A percentile compares a stretch with the other conserved stretches of the same genome.
phyloP scores from a whole-genome alignment of 2,113 vertebrate genomes.

The Nothocercus nigrocapillus region DNA sequence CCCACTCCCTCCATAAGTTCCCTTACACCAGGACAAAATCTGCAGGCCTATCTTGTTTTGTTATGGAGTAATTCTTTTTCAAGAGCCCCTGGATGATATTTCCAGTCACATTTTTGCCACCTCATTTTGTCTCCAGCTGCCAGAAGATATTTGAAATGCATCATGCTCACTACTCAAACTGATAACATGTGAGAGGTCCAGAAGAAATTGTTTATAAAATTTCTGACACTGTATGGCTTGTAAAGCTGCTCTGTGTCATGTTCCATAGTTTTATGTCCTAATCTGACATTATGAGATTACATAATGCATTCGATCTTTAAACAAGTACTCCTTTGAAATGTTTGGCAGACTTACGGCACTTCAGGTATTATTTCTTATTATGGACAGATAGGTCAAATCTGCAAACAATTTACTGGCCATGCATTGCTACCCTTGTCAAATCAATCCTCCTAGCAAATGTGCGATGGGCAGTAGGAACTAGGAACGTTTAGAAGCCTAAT shows the following conservation, averaged over 20 bases:
- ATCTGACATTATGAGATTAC: constrained; percentile 70
- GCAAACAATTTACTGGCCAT: constrained; percentile 71
- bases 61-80: neutral
- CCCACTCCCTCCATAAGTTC: neutral
- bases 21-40: neutral
- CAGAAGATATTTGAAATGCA: constrained; percentile 57
- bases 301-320: constrained; percentile 64
- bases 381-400: constrained; percentile 74
- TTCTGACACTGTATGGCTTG: constrained; percentile 61
- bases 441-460: constrained; percentile 42
- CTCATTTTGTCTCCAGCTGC: constrained; percentile 60
- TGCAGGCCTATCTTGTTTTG: neutral
- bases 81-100: constrained; percentile 33
- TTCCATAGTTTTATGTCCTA: constrained; percentile 62
- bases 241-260: constrained; percentile 69
- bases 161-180: constrained; percentile 57
- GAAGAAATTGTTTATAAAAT: constrained; percentile 67
- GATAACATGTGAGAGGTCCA: constrained; percentile 59
- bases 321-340: constrained; percentile 71
- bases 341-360: constrained; percentile 61
- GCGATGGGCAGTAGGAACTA: constrained; percentile 36
- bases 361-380: constrained; percentile 70
- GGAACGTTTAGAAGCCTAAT: constrained; percentile 47
- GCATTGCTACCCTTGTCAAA: constrained; percentile 61
- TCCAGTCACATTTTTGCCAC: constrained; percentile 37